Evolutionary conservation across 1,140 invertebrate species (phyloP).

Genomic region (Zaprionus ghesquierei): DNA sequence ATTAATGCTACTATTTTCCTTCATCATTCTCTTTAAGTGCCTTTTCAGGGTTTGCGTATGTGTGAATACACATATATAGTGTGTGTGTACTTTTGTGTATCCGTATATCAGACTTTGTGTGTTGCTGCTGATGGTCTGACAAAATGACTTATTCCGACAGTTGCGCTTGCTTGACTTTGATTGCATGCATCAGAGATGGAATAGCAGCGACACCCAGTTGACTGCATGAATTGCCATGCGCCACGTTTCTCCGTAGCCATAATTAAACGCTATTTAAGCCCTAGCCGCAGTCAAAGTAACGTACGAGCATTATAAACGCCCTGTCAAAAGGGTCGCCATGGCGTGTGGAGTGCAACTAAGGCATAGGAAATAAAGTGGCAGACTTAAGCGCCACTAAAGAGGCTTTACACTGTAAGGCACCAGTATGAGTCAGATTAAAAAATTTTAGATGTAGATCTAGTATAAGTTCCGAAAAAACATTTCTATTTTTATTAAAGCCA

Average conservation of each 20-base stretch:
- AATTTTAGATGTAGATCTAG: background rate
- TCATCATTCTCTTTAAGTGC: background rate
- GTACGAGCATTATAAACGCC: slow-evolving; percentile 33
- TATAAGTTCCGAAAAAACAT: background rate
- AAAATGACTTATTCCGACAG: slow-evolving; percentile 49
- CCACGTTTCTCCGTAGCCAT: slow-evolving; percentile 43
- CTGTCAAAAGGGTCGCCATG: background rate
- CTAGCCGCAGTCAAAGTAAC: background rate
- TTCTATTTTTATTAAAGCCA: background rate
- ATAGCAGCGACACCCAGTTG: background rate
- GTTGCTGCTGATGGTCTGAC: slow-evolving; percentile 13
- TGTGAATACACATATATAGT: no score
- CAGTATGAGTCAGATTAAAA: background rate
- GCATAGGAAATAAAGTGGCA: background rate
- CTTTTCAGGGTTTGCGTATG: background rate
- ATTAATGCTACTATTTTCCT: slow-evolving; percentile 66
- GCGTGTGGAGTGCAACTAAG: background rate
- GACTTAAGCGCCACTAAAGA: background rate
- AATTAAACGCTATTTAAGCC: slow-evolving; percentile 51
- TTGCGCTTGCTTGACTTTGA: slow-evolving; percentile 71
- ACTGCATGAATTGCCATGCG: background rate
- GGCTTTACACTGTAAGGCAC: background rate
- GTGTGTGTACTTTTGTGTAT: background rate
- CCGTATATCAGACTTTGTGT: background rate
- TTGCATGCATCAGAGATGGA: slow-evolving; percentile 47